Evolutionary conservation across 2,113 vertebrate species (phyloP), one percentile per base, ranked within the genome.

Genomic region (Lagopus muta): DNA sequence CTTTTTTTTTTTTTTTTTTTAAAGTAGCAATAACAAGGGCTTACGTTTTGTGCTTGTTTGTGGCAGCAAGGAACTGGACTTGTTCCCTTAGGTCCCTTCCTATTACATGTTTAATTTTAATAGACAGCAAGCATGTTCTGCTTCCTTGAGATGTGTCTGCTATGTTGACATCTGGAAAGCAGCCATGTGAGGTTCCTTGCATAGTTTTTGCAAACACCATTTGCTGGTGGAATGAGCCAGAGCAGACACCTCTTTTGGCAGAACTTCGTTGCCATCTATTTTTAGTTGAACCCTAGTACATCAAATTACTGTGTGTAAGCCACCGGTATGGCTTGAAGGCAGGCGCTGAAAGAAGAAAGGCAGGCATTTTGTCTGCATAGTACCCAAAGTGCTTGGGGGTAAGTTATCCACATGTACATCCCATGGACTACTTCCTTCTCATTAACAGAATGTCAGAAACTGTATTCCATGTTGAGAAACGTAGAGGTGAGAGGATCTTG

Each of bases 221-320:
- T 95, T 76, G 86, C 91, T 75, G 62, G 52, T 57, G 45, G 73
- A 86, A 61, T 2, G 2, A 71, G 57, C 42, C 42, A 47, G 73
- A 83, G 73, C 77, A 83, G 64, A 43, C 82, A 76, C 52, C 73
- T 93, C 85, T 93, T 76, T n/a, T 86, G 64, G 62, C 94, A 83
- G 77, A 75, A 60, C 69, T 67, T 82, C n/a, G 61, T 72, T 86
- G 86, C 77, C 52, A 8, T 69, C 89, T 89, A 89, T 80, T 93
- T 93, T 93, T 58, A 92, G 47, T 36, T 91, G 81, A 79, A 61
- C 77, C 86, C 36, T 43, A 50, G n/a, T 30, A 65, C 85, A 47
- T 93, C 61, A 61, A 8, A 65, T 75, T 79, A 52, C 45, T 66
- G 13, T 57, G 57, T 34, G 28, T 47, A 48, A 91, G 58, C 72